Evolutionary conservation across 2,888 invertebrate genomes (phyloP), one percentile per base, ranked within the genome.

Genomic region (Tromatobia lineatoria): DNA sequence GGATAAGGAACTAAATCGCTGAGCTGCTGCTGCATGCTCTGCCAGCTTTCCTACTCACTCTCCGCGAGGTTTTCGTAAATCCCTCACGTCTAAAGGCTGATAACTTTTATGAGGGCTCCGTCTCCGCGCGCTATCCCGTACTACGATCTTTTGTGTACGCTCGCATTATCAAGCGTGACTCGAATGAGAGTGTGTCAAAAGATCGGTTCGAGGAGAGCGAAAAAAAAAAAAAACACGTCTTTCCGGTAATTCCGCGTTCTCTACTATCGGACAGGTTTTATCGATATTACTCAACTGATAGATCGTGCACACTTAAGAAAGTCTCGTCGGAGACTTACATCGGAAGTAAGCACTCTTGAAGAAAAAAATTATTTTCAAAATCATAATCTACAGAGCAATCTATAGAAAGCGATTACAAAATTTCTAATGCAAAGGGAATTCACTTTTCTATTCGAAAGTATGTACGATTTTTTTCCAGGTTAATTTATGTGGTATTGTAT

Each of bases 81-180:
- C 83, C 85, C 80, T 87, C 86, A 87, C 86, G 87, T 86, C 82
- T 82, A 81, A 82, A 84, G 79, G 85, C 83, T 86, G 86, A 85
- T 87, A 87, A 86, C 86, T 86, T 86, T 86, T 87, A 87, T 87
- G 82, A 85, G 85, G 76, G 81, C 81, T 73, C 78, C 42, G 47
- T 73, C 61, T 18, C 73, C 45, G 6, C 59, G 29, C 23, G 20
- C 83, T 80, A 86, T 87, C 85, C 83, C 70, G 83, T 87, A 82
- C 83, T 83, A 59, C 84, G 79, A 86, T 86, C 87, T 84, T 83
- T 86, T 86, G 84, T 85, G 83, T 85, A 80, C 80, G 78, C 78
- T 50, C 59, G 79, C 82, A 61, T 87, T 87, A 87, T 86, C 81
- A 86, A 66, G 81, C 85, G 81, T 77, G 75, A 83, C 80, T 71